Base-by-base conservation (phyloP, 1,140 invertebrate genomes). In the Periplaneta americana region DNA sequence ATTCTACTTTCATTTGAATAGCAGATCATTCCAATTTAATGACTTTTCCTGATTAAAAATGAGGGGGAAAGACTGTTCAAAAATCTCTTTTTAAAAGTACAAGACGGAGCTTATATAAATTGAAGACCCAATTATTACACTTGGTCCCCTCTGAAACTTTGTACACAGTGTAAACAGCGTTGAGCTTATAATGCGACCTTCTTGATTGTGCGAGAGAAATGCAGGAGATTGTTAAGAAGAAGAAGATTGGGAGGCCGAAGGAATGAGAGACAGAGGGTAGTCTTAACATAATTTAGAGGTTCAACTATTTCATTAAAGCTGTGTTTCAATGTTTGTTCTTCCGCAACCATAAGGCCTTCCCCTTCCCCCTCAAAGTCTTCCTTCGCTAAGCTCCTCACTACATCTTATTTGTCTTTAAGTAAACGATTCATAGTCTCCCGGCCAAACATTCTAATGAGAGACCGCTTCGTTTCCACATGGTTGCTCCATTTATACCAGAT, bases 271-370 rank as follows among this genome's bases (percentile, higher is more conserved):
- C 22, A 0, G 22, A 28, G 22, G 22, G 48, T 13, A 78, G 28
- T 78, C 36, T 78, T 78, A 78, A 34, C 76, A 78, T 78, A 78
- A 78, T 81, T 76, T 76, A 81, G 36, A 36, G 80, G 74, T 75
- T 81, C 74, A 75, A 81, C 74, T 81, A 74, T 75, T 81, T 81
- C 74, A 74, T 81, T 81, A 75, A 75, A 36, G 74, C 34, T 11
- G 37, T 39, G 35, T 78, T 78, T 39, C n/a, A 34, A 22, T 78
- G 36, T 78, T 78, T 78, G 34, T 66, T 66, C 76, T 36, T 78
- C 36, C 33, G 8, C 76, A 34, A 9, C 18, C 76, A 22, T 78
- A 36, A 78, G 37, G 35, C 35, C 76, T 22, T 17, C 34, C 31
- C 75, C 33, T 34, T 34, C 9, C 76, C 34, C n/a, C 37, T 22